Base-by-base conservation (phyloP, 1,140 invertebrate genomes). In the Drosophila grimshawi region DNA sequence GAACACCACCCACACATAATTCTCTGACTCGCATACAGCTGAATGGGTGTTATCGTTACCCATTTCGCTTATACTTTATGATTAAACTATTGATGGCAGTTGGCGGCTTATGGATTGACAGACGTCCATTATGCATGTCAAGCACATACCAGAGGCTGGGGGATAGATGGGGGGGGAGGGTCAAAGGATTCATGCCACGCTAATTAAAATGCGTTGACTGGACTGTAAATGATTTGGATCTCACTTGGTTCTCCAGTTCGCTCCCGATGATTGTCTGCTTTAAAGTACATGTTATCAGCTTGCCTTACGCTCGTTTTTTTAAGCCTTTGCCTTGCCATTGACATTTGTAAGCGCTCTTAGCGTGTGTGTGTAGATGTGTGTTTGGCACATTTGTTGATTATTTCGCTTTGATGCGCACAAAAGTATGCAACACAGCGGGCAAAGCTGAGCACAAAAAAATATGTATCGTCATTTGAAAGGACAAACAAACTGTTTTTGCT, bases 341-440 rank as follows among this genome's bases (percentile, higher is more conserved):
- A 76, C 83, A 88, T 79, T 86, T 86, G 83, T 78, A 88, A 76
- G 71, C 78, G 62, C 64, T 73, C 49, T 3, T 51, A 57, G 8
- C 7, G 11, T 52, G 6, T 46, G 29, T 65, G 55, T 76, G 41
- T 64, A 48, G 43, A 11, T 72, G 55, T 80, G 70, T 62, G 63
- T 68, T 55, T 70, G 81, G 81, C 81, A 88, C 82, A 88, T 86
- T 86, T 86, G 82, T 86, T 86, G 81, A 86, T 86, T 86, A 86
- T 88, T 86, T 86, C 80, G 82, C 83, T 86, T 86, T 86, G 82
- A 86, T 88, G 82, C 82, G 83, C 76, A 77, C 76, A 77, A 83
- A 72, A 86, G 82, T 80, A 79, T 88, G 79, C 76, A 86, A 64
- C 79, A 70, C 60, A 72, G 48, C 64, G 51, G 57, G 71, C 7